These are phyloP conservation scores for Eilema depressum DNA, from an alignment of 2,888 invertebrate genomes.

Conservation along the genomic window DNA sequence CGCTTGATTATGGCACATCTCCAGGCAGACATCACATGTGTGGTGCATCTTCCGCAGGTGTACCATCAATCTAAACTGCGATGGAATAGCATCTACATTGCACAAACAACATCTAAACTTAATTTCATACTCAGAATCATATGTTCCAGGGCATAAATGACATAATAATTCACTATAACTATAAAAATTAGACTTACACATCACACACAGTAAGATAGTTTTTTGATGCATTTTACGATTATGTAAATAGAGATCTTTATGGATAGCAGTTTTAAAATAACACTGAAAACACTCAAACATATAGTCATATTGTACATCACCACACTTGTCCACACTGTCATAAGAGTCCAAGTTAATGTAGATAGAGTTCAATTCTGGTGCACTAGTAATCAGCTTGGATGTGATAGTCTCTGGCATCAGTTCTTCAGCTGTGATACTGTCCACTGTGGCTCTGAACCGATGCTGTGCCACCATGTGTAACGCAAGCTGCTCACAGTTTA, in stretches of 20 bases:
- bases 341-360: constrained; percentile 92
- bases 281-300: constrained; percentile 96
- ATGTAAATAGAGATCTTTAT: constrained; percentile 95
- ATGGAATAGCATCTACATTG: constrained; percentile 91
- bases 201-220: constrained; percentile 92
- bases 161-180: constrained; percentile 95
- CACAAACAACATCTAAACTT: constrained; percentile 95
- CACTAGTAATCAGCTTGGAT: constrained; percentile 87
- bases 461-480: constrained; percentile 93
- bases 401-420: constrained; percentile 91
- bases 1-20: constrained; percentile 92
- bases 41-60: constrained; percentile 94
- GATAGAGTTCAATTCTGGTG: constrained; percentile 87
- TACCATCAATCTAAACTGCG: constrained; percentile 95
- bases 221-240: constrained; percentile 95
- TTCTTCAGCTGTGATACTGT: constrained; percentile 92
- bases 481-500: constrained; percentile 93
- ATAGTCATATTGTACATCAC: constrained; percentile 88
- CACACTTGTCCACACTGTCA: constrained; percentile 88
- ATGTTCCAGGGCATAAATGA: constrained; percentile 94
- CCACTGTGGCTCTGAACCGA: constrained; percentile 92
- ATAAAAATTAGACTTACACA: constrained; percentile 95
- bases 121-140: constrained; percentile 89
- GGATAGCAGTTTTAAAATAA: constrained; percentile 91
- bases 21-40: constrained; percentile 95